Evolutionary conservation across 2,888 invertebrate genomes (phyloP), one percentile per base, ranked within the genome.

Genomic region (Cephus nigrinus): DNA sequence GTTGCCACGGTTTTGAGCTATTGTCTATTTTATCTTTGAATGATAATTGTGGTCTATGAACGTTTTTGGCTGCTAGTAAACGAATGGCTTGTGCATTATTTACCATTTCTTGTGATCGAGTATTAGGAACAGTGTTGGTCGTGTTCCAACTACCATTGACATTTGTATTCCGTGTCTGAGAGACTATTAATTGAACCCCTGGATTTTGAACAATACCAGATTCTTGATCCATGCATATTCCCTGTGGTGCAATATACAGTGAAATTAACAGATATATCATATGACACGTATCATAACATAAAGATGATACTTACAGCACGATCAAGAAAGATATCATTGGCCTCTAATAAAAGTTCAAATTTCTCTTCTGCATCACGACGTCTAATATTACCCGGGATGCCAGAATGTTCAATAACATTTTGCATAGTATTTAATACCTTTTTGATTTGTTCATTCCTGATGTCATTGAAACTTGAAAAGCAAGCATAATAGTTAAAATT

Each of bases 21-120:
- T 99, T 99, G 88, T 98, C 97, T 40, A 98, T 94, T 83, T 95
- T 94, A 83, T 96, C 96, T 87, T 95, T 96, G 88, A 98, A 99
- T 82, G 93, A 94, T 31, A 96, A 92, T 91, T 99, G 99, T 0
- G 98, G 98, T 76, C 97, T 93, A 32, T 94, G 93, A 79, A 97
- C 94, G 90, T 96, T 95, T 89, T 95, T 95, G 0, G 94, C 95
- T 0, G 95, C 94, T 71, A 96, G 92, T 15, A 96, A 91, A 78
- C 93, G 93, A 36, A 94, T 91, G 3, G 93, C 85, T 69, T 89
- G 87, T 3, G 79, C 76, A 36, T 76, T 76, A 34, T 72, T 78
- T 9, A 74, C 11, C 0, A 55, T 34, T 36, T 68, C 69, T 12
- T 31, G 11, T 36, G 69, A 73, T 77, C 75, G 30, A 31, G 34